A percentile compares a stretch with the other conserved stretches of the same genome.
Evolutionary conservation across 2,797 vertebrate genomes (phyloP).

Genomic region (Taeniopygia guttata): DNA sequence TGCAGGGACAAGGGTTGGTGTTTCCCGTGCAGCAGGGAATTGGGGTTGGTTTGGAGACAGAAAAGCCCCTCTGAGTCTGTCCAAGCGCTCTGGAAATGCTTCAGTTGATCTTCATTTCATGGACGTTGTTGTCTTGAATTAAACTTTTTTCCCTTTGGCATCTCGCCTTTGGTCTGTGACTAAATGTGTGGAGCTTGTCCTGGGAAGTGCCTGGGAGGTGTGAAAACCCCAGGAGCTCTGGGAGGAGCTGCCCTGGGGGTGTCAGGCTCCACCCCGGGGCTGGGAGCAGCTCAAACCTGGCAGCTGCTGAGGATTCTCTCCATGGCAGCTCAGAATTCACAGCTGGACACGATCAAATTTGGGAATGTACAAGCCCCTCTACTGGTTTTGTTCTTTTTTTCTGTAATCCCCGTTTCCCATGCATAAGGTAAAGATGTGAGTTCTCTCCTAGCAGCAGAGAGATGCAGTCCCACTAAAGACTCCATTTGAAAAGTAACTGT

Average conservation of each 20-base stretch:
- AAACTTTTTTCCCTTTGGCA: slow-evolving; percentile 46
- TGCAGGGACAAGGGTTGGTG: not conserved
- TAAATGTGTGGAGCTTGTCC: not conserved
- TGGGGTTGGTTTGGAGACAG: not conserved
- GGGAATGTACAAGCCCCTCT: not conserved
- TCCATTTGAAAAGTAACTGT: not conserved
- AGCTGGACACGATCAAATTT: not conserved
- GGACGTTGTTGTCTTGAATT: slow-evolving; percentile 47
- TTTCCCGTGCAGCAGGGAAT: not conserved
- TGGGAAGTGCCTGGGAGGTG: not conserved
- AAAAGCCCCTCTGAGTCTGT: not conserved
- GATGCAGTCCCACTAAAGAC: not conserved
- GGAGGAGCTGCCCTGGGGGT: not conserved
- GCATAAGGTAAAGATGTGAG: not conserved
- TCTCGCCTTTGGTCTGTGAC: not conserved
- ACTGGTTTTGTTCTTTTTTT: not conserved
- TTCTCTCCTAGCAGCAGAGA: not conserved
- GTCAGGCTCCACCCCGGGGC: not conserved
- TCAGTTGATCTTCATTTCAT: slow-evolving; percentile 11
- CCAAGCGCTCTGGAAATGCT: slow-evolving; percentile 8
- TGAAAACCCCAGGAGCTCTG: not conserved
- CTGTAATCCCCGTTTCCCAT: not conserved
- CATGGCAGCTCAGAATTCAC: not conserved
- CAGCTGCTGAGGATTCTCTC: not conserved
- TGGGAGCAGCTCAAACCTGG: not conserved